phyloP scores from a whole-genome alignment of 2,888 invertebrate species.

The Habroteleia sp. region DNA sequence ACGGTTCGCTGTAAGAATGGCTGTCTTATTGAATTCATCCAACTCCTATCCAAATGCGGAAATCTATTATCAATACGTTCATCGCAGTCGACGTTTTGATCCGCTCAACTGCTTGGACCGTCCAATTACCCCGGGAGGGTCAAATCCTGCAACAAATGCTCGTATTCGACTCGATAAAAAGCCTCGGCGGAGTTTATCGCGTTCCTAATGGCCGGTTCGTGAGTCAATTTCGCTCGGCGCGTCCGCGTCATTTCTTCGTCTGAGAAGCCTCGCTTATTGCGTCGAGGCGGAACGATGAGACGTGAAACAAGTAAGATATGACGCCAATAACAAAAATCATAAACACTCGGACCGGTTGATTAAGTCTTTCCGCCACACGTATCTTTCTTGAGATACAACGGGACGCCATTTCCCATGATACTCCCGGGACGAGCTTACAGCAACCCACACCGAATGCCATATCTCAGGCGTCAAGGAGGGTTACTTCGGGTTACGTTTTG shows the following conservation, averaged over 20 bases:
- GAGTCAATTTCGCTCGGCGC: constrained; percentile 44
- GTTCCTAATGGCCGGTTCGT: constrained; percentile 48
- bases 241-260: constrained; percentile 42
- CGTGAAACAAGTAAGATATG: constrained; percentile 70
- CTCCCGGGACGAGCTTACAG: constrained; percentile 67
- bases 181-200: constrained; percentile 32
- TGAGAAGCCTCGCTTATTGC: constrained; percentile 48
- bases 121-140: constrained; percentile 1
- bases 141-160: constrained; percentile 29
- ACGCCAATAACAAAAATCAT: constrained; percentile 81
- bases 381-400: constrained; percentile 67
- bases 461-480: constrained; percentile 40
- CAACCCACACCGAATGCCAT: constrained; percentile 43
- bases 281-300: constrained; percentile 37
- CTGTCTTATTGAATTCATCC: constrained; percentile 48
- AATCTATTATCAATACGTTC: constrained; percentile 1
- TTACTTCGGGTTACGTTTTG: constrained; percentile 55
- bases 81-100: background rate
- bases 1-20: constrained; percentile 48
- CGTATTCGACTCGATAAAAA: constrained; percentile 27
- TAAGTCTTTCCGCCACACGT: constrained; percentile 74
- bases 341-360: constrained; percentile 81
- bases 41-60: constrained; percentile 37
- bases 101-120: background rate
- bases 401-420: constrained; percentile 75